Conservation (phyloP, 1,140 invertebrate genomes). For the Dreissena rostriformis region DNA sequence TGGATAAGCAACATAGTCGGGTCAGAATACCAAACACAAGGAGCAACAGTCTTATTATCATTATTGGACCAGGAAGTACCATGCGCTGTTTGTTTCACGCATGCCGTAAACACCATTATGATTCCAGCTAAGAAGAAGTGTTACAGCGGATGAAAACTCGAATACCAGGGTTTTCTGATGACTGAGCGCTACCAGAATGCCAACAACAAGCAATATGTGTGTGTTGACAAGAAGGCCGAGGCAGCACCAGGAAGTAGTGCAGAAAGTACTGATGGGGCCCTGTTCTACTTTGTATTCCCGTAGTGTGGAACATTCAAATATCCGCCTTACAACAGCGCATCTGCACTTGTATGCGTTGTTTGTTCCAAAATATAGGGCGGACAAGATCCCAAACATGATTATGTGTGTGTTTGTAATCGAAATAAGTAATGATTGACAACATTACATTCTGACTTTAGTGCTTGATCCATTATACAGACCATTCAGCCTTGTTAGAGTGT, state of each 20-base stretch:
- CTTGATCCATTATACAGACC: too few relatives aligned
- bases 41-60: background rate
- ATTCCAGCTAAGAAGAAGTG: conserved; percentile 60
- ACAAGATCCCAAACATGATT: too few relatives aligned
- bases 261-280: background rate
- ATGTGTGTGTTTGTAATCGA: too few relatives aligned
- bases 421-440: too few relatives aligned
- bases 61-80: conserved; percentile 14
- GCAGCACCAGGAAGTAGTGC: background rate
- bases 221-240: conserved; percentile 19
- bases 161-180: conserved; percentile 55
- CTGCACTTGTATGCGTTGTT: too few relatives aligned
- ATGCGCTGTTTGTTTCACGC: conserved; percentile 56
- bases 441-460: too few relatives aligned
- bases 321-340: background rate
- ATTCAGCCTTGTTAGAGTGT: too few relatives aligned
- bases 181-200: background rate
- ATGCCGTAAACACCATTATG: conserved; percentile 52
- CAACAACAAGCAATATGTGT: conserved; percentile 9
- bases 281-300: background rate
- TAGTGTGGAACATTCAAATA: background rate
- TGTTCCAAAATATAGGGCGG: too few relatives aligned
- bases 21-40: conserved; percentile 9
- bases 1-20: background rate
- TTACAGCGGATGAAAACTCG: conserved; percentile 56